Evolutionary conservation across 92 coral and sea anemone genomes (phyloP), one percentile per base, ranked within the genome.

Genomic region (Hydrozoanthus gracilis): DNA sequence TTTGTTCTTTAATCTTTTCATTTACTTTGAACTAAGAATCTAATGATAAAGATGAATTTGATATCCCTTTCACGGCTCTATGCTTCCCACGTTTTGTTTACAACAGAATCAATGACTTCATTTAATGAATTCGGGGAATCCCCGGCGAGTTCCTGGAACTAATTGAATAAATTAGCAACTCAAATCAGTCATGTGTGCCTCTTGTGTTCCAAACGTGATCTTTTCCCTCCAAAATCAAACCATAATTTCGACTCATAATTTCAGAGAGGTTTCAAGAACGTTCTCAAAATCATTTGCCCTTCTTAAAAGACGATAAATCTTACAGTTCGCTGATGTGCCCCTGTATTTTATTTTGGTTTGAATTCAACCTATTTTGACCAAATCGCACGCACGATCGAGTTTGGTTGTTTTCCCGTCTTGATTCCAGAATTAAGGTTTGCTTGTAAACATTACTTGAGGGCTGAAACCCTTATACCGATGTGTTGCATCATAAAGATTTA

Each of bases 61-160:
- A 66, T 66, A 35, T 17, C 45, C 27, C 71, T 20, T 16, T 16
- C 35, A 14, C 6, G 27, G 39, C 7, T 3, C 71, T 4, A 4
- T 6, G n/a, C 69, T 64, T 27, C 44, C 69, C 27, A 64, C 69
- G 18, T 64, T 64, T 64, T 66, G 71, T 66, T 66, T 66, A 66
- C 13, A 20, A 58, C 64, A 27, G 39, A 27, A 27, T 27, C 39
- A 27, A 27, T 27, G 39, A 27, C 39, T 27, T 27, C 39, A 27
- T 20, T 66, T 44, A 17, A 7, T 9, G 27, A 44, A 17, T 66
- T 66, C 71, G 71, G 71, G 71, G 71, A 66, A 66, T 66, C 35
- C 71, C 46, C 71, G 10, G 4, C 10, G 71, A 3, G 27, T 66
- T 66, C 71, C 71, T 4, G 46, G 71, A 66, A 66, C 17, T 44